These are phyloP conservation scores for Leptoteleia sp. DNA, from an alignment of 1,140 invertebrate genomes.

Conservation along the genomic window DNA sequence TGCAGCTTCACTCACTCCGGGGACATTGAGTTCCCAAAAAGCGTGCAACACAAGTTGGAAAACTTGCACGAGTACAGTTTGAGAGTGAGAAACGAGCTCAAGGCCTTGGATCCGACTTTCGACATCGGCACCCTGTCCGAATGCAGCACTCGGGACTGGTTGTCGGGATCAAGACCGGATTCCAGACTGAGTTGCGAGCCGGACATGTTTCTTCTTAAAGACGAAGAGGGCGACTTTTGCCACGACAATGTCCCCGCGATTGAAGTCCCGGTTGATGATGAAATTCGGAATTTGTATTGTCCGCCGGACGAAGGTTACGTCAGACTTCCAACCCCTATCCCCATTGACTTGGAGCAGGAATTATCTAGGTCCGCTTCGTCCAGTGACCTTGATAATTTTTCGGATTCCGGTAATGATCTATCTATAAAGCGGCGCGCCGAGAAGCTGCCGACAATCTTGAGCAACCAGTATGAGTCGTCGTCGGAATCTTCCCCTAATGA, in stretches of 20 bases:
- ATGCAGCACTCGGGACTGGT: constrained; percentile 67
- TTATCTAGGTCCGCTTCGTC: constrained; percentile 66
- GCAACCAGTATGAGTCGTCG: constrained; percentile 65
- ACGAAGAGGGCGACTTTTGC: constrained; percentile 25
- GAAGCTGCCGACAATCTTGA: constrained; percentile 45
- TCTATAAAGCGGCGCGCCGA: constrained; percentile 59
- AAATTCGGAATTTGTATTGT: constrained; percentile 42
- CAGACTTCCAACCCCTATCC: constrained; percentile 74
- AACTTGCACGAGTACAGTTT: constrained; percentile 78
- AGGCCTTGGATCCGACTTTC: constrained; percentile 68
- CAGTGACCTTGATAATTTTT: constrained; percentile 67
- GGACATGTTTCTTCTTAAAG: constrained; percentile 27
- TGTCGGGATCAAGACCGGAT: constrained; percentile 60
- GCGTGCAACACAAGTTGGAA: constrained; percentile 74
- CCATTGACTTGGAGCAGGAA: constrained; percentile 66
- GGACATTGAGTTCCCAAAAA: constrained; percentile 63
- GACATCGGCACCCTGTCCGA: constrained; percentile 70
- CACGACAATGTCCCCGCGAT: constrained; percentile 22
- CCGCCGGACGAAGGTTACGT: constrained; percentile 68
- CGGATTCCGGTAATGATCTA: constrained; percentile 75
- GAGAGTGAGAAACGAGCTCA: constrained; percentile 72
- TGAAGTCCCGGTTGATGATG: constrained; percentile 34
- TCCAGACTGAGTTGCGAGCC: constrained; percentile 70
- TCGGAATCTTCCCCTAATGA: constrained; percentile 67
- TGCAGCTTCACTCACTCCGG: constrained; percentile 73